A percentile compares a stretch with the other conserved stretches of the same genome.
Evolutionary conservation across 35 echinoderm and acorn worm species (phyloP).

Genomic region (Acanthaster planci): DNA sequence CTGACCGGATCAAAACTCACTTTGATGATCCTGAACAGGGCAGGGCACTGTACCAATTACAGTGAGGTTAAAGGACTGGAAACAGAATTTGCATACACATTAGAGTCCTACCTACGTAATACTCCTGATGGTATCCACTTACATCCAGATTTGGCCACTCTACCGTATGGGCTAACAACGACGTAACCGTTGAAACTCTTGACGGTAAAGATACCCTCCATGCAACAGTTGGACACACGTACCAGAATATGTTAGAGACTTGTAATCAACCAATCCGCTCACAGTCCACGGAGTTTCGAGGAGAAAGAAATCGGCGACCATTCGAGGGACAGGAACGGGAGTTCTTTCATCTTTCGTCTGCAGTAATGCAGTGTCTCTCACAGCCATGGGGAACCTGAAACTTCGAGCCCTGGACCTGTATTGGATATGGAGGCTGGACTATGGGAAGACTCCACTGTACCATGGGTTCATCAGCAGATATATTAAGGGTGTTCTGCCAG

Average conservation of each 20-base stretch:
- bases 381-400: conserved; percentile 52
- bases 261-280: background rate
- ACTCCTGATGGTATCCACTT: conserved; percentile 71
- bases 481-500: conserved; percentile 47
- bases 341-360: conserved; percentile 24
- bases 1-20: conserved; percentile 72
- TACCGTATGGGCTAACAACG: conserved; percentile 71
- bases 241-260: conserved; percentile 61
- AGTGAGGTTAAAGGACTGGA: conserved; percentile 80
- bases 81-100: conserved; percentile 74
- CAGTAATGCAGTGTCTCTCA: too few relatives aligned
- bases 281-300: conserved; percentile 23
- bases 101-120: conserved; percentile 38
- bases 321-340: conserved; percentile 56
- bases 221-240: conserved; percentile 80
- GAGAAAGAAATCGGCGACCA: conserved; percentile 51
- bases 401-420: conserved; percentile 49
- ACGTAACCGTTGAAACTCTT: conserved; percentile 73
- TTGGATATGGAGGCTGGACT: conserved; percentile 56
- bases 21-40: conserved; percentile 69
- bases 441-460: conserved; percentile 60
- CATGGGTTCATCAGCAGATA: conserved; percentile 70
- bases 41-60: conserved; percentile 68
- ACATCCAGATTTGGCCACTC: conserved; percentile 45
- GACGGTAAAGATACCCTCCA: conserved; percentile 78